Conservation (phyloP, 1,140 invertebrate species). For the Papilio machaon region DNA sequence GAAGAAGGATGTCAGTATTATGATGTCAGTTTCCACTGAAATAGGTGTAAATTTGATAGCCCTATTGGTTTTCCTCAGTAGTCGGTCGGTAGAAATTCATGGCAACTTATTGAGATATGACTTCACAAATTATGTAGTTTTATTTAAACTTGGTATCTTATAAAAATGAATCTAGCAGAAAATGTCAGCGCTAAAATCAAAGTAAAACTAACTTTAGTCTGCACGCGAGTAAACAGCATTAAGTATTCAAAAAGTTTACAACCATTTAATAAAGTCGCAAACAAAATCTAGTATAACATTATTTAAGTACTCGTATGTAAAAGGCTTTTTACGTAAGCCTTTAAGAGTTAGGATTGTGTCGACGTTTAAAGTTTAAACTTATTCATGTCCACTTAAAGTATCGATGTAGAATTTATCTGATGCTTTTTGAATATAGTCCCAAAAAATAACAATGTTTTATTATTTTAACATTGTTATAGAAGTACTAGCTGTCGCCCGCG, state of each 20-base stretch:
- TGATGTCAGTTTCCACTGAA: not conserved
- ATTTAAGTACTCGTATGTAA: not conserved
- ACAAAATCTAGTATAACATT: not conserved
- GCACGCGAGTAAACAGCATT: not conserved
- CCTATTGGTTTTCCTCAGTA: no score
- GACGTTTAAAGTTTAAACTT: conserved; percentile 5
- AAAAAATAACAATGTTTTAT: no score
- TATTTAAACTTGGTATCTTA: not conserved
- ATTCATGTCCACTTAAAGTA: not conserved
- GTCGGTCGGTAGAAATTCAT: no score
- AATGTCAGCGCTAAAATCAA: not conserved
- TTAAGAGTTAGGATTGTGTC: not conserved
- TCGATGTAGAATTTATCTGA: not conserved
- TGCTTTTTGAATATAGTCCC: not conserved
- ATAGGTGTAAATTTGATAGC: not conserved
- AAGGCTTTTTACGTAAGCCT: not conserved
- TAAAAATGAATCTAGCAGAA: not conserved
- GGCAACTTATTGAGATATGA: no score
- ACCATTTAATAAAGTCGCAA: not conserved
- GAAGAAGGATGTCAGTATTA: no score
- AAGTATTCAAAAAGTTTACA: conserved; percentile 3
- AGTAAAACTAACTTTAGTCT: not conserved
- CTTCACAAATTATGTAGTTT: no score
- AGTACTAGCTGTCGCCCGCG: no score
- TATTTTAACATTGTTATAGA: no score